Evolutionary conservation across 1,140 invertebrate species (phyloP).

Genomic region (Drosophila novamexicana): DNA sequence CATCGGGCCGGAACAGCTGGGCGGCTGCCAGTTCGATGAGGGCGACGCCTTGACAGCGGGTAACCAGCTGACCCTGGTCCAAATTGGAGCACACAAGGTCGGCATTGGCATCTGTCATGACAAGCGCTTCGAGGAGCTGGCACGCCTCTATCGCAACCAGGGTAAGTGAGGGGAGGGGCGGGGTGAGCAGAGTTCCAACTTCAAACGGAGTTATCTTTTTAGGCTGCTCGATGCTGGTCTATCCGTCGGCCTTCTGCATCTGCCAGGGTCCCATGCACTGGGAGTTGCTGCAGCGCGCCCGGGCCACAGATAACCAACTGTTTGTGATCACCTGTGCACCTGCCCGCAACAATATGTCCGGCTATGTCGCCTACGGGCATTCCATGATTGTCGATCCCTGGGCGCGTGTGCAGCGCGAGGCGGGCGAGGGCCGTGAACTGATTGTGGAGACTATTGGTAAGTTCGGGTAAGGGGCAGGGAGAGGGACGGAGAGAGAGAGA

Average conservation of each 20-base stretch:
- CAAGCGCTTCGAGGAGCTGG: slow-evolving; percentile 95
- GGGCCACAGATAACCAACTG: slow-evolving; percentile 95
- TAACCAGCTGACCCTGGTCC: slow-evolving; percentile 90
- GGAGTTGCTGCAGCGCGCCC: slow-evolving; percentile 91
- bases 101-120: slow-evolving; percentile 98
- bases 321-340: slow-evolving; percentile 91
- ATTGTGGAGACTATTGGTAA: slow-evolving; percentile 90
- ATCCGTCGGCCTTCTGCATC: slow-evolving; percentile 98
- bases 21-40: slow-evolving; percentile 96
- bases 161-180: slow-evolving; percentile 37
- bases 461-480: background rate
- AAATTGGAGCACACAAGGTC: slow-evolving; percentile 89
- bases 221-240: slow-evolving; percentile 94
- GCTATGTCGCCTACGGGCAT: slow-evolving; percentile 96
- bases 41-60: slow-evolving; percentile 93
- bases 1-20: slow-evolving; percentile 87
- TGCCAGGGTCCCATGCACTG: slow-evolving; percentile 97
- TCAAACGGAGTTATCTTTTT: background rate
- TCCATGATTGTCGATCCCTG: slow-evolving; percentile 94
- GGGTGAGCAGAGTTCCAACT: too few species aligned
- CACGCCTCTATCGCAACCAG: slow-evolving; percentile 90
- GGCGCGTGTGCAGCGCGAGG: slow-evolving; percentile 91
- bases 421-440: slow-evolving; percentile 90
- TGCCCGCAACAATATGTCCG: slow-evolving; percentile 89
- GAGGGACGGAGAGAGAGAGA: too few species aligned